Base-by-base conservation (phyloP, 2,113 vertebrate genomes). In the Martes martes region DNA sequence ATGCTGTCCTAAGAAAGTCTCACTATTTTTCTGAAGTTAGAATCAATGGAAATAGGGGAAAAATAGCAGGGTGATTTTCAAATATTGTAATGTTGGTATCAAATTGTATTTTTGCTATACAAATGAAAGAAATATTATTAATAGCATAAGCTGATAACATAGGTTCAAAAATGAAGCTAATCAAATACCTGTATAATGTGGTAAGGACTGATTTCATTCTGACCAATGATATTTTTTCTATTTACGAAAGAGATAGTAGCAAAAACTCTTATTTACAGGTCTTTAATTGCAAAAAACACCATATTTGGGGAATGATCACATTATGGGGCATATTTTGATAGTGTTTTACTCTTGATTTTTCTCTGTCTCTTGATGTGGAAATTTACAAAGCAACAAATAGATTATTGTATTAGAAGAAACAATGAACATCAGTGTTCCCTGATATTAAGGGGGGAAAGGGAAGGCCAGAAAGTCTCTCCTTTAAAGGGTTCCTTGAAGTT, bases 301-400 rank as follows among this genome's bases (percentile, higher is more conserved):
- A 2, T 21, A 0, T 97, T 98, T 98, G 14, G 94, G 80, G 96
- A 80, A 95, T 94, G 98, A 93, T 97, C 50, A 0, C 65, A 23
- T 78, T 74, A 78, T 47, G 47, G 95, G 89, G 90, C 89, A 90
- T 31, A 88, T 96, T 98, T 98, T 98, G 0, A 0, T 97, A 94
- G 86, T 50, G 85, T 98, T 98, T 96, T 98, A 97, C 90, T 97
- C 71, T 98, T 93, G 65, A 95, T 96, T 97, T 88, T 88, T 93
- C 59, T 95, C 92, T 33, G 73, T 95, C 85, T 95, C 81, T 98
- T 96, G 91, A 96, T 95, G 39, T 42, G 39, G 91, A 85, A 95
- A 98, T 98, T 98, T 98, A 91, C 90, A 96, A 97, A 98, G 96
- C 85, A 98, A 52, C 50, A 0, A 9, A 79, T 2, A 47, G 28